Conservation (phyloP, 2,888 invertebrate genomes). For the Heliconius aoede region DNA sequence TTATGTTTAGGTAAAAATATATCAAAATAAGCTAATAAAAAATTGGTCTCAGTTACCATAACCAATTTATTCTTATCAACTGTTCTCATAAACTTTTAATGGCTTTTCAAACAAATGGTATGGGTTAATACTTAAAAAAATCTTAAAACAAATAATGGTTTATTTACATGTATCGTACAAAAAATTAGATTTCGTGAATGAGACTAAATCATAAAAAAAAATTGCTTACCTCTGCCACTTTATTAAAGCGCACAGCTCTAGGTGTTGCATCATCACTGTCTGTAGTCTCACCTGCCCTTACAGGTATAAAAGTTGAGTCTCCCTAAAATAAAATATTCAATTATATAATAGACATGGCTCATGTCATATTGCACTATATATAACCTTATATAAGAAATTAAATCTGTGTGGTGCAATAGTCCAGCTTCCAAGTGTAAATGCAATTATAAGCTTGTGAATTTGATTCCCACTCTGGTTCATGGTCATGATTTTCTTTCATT, state of each 20-base stretch:
- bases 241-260: conserved; percentile 94
- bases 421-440: neutral
- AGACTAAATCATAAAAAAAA: too few relatives aligned
- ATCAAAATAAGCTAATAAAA: neutral
- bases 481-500: neutral
- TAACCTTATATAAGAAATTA: neutral
- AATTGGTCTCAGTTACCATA: neutral
- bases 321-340: conserved; percentile 83
- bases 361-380: neutral
- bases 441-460: neutral
- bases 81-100: neutral
- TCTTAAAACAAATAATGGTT: neutral
- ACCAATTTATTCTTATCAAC: conserved; percentile 8
- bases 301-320: conserved; percentile 95
- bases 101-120: neutral
- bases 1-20: neutral
- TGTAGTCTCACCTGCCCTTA: conserved; percentile 89
- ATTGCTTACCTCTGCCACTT: conserved; percentile 89
- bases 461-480: neutral
- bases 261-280: conserved; percentile 90
- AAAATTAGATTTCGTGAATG: too few relatives aligned
- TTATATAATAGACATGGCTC: neutral
- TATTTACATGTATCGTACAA: neutral
- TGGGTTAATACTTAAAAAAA: neutral
- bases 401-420: too few relatives aligned